Evolutionary conservation across 1,140 invertebrate species (phyloP).

Genomic region (Drosophila punjabiensis): DNA sequence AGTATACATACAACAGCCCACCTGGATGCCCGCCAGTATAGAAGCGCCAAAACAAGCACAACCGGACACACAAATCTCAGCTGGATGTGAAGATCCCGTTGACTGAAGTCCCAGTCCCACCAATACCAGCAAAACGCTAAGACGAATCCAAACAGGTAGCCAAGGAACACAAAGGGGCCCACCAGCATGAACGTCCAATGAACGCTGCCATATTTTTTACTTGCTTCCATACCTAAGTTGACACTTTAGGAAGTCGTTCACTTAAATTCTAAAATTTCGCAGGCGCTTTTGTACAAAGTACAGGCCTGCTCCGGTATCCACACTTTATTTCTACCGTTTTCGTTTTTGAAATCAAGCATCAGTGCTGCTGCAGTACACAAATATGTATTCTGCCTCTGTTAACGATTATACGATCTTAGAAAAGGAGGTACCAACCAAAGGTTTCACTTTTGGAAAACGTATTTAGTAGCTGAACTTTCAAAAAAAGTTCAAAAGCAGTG

Average conservation of each 20-base stretch:
- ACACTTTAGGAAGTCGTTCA: background rate
- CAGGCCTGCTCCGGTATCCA: background rate
- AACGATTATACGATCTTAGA: no score
- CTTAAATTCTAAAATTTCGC: background rate
- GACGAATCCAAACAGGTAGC: conserved; percentile 42
- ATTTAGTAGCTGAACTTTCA: no score
- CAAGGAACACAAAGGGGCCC: conserved; percentile 23
- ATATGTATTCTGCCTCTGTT: no score
- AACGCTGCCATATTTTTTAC: background rate
- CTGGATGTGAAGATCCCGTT: conserved; percentile 18
- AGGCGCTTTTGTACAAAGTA: background rate
- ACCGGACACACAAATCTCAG: conserved; percentile 21
- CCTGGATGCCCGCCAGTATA: conserved; percentile 45
- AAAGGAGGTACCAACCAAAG: no score
- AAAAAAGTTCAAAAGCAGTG: no score
- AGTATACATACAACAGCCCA: background rate
- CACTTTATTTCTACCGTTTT: no score
- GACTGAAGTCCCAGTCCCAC: conserved; percentile 25
- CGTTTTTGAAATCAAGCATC: no score
- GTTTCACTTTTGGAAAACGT: no score
- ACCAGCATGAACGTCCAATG: conserved; percentile 46
- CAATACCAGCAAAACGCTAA: conserved; percentile 39
- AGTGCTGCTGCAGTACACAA: no score
- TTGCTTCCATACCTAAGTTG: background rate
- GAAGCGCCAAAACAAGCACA: background rate